These are phyloP conservation scores for Parapsyche elsis DNA, from an alignment of 1,140 invertebrate species.

Conservation along the genomic window DNA sequence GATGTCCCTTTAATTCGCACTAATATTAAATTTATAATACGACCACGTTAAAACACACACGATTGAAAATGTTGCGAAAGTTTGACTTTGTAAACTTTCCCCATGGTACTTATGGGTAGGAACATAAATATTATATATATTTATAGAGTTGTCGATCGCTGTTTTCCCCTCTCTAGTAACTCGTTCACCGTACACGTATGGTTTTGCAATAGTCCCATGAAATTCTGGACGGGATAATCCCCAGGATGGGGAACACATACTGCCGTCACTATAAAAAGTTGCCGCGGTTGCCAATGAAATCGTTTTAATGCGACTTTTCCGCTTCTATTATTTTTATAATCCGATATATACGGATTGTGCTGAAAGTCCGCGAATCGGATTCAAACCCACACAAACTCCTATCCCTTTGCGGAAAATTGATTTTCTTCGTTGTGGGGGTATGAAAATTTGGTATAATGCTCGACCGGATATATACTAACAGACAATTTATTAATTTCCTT, in stretches of 20 bases:
- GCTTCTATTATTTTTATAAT: slow-evolving; percentile 49
- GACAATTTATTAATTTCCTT: too few species aligned
- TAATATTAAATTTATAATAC: too few species aligned
- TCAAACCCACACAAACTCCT: not conserved
- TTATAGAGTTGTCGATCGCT: not conserved
- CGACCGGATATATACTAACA: too few species aligned
- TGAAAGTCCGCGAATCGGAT: not conserved
- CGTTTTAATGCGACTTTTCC: slow-evolving; percentile 50
- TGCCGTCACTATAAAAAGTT: slow-evolving; percentile 41
- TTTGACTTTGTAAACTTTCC: too few species aligned
- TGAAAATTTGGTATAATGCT: too few species aligned
- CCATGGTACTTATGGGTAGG: too few species aligned
- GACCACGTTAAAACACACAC: too few species aligned
- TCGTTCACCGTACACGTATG: slow-evolving; percentile 43
- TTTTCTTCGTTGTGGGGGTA: too few species aligned
- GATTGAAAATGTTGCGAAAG: too few species aligned
- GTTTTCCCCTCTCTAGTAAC: not conserved
- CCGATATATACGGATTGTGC: slow-evolving; percentile 24
- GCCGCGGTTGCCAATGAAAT: slow-evolving; percentile 34
- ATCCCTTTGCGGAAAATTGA: not conserved
- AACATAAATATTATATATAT: too few species aligned
- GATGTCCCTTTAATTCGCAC: too few species aligned
- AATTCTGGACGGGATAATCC: slow-evolving; percentile 50
- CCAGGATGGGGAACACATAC: slow-evolving; percentile 11
- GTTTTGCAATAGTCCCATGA: slow-evolving; percentile 50